Conservation (phyloP, 2,888 invertebrate genomes). For the Eristalis pertinax region DNA sequence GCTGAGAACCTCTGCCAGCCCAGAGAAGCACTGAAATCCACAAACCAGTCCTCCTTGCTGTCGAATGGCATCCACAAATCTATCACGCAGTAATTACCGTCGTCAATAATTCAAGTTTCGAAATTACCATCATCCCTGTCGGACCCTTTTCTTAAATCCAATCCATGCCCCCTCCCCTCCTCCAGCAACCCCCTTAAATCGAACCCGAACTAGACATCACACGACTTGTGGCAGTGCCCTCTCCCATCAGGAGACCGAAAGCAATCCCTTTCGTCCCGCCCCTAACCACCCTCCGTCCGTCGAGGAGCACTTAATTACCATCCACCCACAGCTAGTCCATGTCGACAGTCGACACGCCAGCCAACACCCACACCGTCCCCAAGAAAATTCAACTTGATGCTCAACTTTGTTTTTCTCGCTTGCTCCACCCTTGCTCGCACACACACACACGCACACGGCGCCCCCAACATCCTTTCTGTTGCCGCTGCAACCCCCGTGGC, state of each 20-base stretch:
- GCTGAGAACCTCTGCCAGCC: too few relatives aligned
- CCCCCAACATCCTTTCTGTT: background rate
- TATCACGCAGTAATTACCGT: conserved; percentile 34
- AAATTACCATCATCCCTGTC: conserved; percentile 3
- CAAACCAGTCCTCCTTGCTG: background rate
- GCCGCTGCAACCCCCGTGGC: conserved; percentile 20
- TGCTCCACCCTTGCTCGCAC: background rate
- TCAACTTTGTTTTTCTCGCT: conserved; percentile 68
- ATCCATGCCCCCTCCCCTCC: background rate
- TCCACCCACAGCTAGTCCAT: conserved; percentile 61
- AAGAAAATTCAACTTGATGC: conserved; percentile 76
- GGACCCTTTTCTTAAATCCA: conserved; percentile 15
- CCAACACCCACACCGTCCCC: conserved; percentile 73
- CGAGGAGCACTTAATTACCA: conserved; percentile 72
- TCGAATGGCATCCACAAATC: background rate
- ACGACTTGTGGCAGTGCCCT: too few relatives aligned
- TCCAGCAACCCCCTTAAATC: too few relatives aligned
- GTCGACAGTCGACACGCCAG: conserved; percentile 9
- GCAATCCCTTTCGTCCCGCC: too few relatives aligned
- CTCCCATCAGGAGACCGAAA: background rate
- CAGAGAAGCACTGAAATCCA: background rate
- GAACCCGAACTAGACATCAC: background rate
- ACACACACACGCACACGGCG: background rate
- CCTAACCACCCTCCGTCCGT: background rate
- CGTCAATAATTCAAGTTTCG: conserved; percentile 32